These are phyloP conservation scores for Fringilla coelebs DNA, from an alignment of 2,797 vertebrate species.

Conservation along the genomic window DNA sequence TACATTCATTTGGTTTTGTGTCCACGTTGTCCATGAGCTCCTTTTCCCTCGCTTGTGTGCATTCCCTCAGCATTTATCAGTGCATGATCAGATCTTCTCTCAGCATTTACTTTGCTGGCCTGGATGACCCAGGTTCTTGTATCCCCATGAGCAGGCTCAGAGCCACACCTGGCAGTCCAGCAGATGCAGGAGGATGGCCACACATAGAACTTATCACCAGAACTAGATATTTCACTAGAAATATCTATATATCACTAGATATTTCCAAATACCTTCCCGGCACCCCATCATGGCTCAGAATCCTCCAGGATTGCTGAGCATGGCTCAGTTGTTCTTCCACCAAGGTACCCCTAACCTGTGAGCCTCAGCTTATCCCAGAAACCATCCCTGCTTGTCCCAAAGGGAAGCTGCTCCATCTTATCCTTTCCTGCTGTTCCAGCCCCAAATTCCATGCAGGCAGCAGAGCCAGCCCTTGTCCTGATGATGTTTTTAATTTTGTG, in stretches of 20 bases:
- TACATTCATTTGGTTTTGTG: neutral
- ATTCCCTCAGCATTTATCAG: neutral
- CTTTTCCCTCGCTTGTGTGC: neutral
- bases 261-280: fast-evolving
- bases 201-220: neutral
- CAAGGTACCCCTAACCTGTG: fast-evolving
- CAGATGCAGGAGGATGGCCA: neutral
- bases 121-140: neutral
- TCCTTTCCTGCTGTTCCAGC: neutral
- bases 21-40: neutral
- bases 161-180: neutral
- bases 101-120: neutral
- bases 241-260: neutral
- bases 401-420: neutral
- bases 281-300: neutral
- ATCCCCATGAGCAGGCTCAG: neutral
- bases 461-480: neutral
- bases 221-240: neutral
- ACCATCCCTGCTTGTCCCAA: neutral
- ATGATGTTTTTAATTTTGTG: neutral
- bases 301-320: neutral
- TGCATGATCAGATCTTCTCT: neutral
- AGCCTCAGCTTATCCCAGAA: neutral
- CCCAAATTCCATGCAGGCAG: neutral
- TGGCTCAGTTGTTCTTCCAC: neutral